Evolutionary conservation across 1,140 invertebrate genomes (phyloP), one percentile per base, ranked within the genome.

Genomic region (Ylistrum balloti): DNA sequence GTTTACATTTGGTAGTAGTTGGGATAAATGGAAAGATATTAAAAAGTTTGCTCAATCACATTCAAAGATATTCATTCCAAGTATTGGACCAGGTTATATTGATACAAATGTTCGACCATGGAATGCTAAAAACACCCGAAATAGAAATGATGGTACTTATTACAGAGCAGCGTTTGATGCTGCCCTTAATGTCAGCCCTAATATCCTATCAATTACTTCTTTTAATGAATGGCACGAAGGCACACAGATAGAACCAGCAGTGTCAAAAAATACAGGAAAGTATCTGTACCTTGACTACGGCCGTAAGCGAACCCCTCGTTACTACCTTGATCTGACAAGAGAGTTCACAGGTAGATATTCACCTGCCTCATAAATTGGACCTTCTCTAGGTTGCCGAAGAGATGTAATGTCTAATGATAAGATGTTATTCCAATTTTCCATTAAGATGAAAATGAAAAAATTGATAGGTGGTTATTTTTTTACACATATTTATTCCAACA

Each of bases 171-270:
- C 95, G 11, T 96, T 97, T 86, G 91, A 95, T 86, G 93, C 93
- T 89, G 97, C 96, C 7, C 48, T 96, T 35, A 91, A 92, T 15
- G 88, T 94, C 34, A 88, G 93, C 11, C 95, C 96, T 35, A 87
- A 91, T 48, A 92, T 96, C 34, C 90, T 97, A 33, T 96, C 96
- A 28, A 96, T 97, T 22, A 97, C 97, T 17, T 96, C 96, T 11
- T 97, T 97, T 92, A 97, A 97, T 93, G 97, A 97, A 92, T 97
- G 97, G 97, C 97, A 97, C 90, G 97, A 97, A 94, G 97, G 97
- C 11, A 97, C 96, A 20, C 97, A 97, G 93, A 96, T 97, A 88
- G 97, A 97, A 92, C 94, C 96, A 86, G 96, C 97, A 3, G 89
- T 96, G 32, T 93, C 95, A 32, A 95, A 95, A 88, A 93, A 92